Base-by-base conservation (phyloP, 1,140 invertebrate genomes). In the Popillia japonica region DNA sequence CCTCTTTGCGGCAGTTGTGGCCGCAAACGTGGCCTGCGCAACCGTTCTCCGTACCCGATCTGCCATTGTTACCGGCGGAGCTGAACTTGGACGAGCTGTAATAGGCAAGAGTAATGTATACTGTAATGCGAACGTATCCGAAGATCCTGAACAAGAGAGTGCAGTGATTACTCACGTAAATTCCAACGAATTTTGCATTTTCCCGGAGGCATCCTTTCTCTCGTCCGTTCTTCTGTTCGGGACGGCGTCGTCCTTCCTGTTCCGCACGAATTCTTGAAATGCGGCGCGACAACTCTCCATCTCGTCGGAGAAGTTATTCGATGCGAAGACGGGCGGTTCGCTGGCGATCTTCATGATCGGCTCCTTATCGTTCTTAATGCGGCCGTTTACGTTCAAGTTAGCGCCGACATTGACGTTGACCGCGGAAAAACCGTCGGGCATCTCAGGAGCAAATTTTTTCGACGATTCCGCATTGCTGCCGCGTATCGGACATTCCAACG, bases 261-360 rank as follows among this genome's bases (percentile, higher is more conserved):
- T 73, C 23, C n/a, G 34, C 3, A 73, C 72, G 40, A 73, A 73
- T n/a, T 73, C 72, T 73, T 73, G 72, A 41, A 73, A 73, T 8
- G 72, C 72, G 0, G 27, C 72, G 3, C 72, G 20, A n/a, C 72
- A 73, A 73, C 72, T 42, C 20, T 73, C 72, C 72, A 73, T 73
- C 20, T 73, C 72, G 40, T 73, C 72, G 7, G 72, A 73, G 72
- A 73, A 73, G 20, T 40, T 73, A 41, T 73, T 73, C 40, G 72
- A 6, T 4, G 72, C 72, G 40, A 73, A 73, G 14, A 72, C 20
- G 1, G 76, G 76, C n/a, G 76, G 48, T 72, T 77, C 76, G 40
- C 76, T 77, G 17, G 76, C 76, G 6, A 77, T 72, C 22, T 77
- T 77, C 22, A 77, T 64, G 6, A 77, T 23, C 40, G 76, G 76